Base-by-base conservation (phyloP, 2,113 vertebrate species). In the Vanacampus margaritifer region DNA sequence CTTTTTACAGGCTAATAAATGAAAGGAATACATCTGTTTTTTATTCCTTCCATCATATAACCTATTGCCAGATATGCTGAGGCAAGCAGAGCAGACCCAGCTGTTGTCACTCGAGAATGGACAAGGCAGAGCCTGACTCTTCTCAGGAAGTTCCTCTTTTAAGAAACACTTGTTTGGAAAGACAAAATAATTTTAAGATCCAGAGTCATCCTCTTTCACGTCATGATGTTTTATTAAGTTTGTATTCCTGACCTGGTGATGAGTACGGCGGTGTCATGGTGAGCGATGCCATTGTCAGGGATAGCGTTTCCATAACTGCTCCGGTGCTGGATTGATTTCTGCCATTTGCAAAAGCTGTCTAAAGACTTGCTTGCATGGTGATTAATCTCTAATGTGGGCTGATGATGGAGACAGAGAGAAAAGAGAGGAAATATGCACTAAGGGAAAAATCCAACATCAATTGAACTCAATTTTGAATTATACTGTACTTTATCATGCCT, bases 331-430 rank as follows among this genome's bases (percentile, higher is more conserved):
- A 98, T 98, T 85, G 94, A 95, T 85, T 98, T 98, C 92, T 99
- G 97, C 97, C 97, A 98, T 79, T 97, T 98, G 85, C 97, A 99
- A 89, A 99, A 98, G 88, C 96, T 98, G 93, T 99, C 97, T 74
- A 99, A 91, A 72, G 97, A 98, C 84, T 99, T 99, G 37, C 96
- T 96, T 0, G 97, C 97, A 0, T 99, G 97, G 80, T 99, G 97
- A 87, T 96, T 98, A 64, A 98, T 94, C 87, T 99, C 97, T 78
- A 98, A 85, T 0, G 94, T 96, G 35, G 97, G 97, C 97, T 99
- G 89, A 16, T 99, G 88, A 16, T 72, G 12, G 39, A 75, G 35
- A 80, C 46, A 78, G 32, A 57, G 6, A 17, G 6, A 14, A 28
- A 51, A 73, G 46, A 72, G 28, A 54, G 17, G 1, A 63, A 53